Base-by-base conservation (phyloP, 2,888 invertebrate species). In the Heteropelma amictum region DNA sequence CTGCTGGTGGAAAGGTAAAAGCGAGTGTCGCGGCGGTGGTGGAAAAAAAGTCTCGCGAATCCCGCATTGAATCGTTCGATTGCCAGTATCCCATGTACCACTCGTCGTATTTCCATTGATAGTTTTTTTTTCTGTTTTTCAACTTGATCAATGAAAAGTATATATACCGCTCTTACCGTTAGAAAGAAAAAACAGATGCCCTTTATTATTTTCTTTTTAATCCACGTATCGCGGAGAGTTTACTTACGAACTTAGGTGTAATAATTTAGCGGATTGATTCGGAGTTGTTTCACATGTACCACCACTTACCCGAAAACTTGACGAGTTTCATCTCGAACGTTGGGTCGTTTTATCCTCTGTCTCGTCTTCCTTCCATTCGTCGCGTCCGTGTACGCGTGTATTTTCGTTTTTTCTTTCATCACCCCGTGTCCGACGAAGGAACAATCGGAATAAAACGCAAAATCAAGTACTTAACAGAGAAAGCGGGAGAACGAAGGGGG, bases 231-330 rank as follows among this genome's bases (percentile, higher is more conserved):
- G 77, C 79, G 81, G 81, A 84, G 79, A 81, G 82, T 81, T 82
- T 84, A 83, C 81, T 83, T 83, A 81, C 80, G 76, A 69, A 78
- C 65, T 17, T 74, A 79, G 68, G 77, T 51, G 63, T 79, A 72
- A 65, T 77, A 23, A 63, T 71, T 38, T 76, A 73, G 71, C 70
- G 70, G 70, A 72, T 75, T 23, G 67, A 60, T 61, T 65, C 23
- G 53, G 40, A 42, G 28, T 33, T 60, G 71, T 72, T 33, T 35
- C 5, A 38, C 28, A 14, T 49, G 33, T 61, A 74, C 56, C 69
- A 42, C 40, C 45, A 38, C 60, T n/a, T n/a, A n/a, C n/a, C n/a
- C n/a, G n/a, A n/a, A n/a, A 75, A 49, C 68, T 72, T 28, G 58
- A 64, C 49, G 38, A 64, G 17, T 40, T 51, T 58, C 35, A 38